phyloP scores from a whole-genome alignment of 2,888 invertebrate genomes.

The Cloeon dipterum region DNA sequence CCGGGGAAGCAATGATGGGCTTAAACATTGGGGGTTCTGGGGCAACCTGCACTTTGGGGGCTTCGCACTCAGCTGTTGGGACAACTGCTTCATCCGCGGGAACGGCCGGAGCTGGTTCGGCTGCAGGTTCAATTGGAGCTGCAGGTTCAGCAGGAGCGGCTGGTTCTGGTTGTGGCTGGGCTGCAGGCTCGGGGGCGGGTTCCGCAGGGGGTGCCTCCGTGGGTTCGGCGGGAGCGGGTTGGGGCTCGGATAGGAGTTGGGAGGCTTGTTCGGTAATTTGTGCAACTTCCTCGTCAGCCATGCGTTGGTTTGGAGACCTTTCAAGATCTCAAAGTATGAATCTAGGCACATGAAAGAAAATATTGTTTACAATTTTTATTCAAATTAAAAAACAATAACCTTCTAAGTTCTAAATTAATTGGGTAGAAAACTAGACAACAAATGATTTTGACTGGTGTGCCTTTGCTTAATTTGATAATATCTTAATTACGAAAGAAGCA shows the following conservation, averaged over 20 bases:
- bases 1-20: not conserved
- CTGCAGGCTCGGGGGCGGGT: not conserved
- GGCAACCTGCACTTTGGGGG: not conserved
- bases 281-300: not conserved
- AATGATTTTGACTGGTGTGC: too few species aligned
- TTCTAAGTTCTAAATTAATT: too few species aligned
- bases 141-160: not conserved
- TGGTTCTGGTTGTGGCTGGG: not conserved
- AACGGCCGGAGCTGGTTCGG: not conserved
- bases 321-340: too few species aligned
- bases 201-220: too few species aligned
- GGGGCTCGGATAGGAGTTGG: not conserved
- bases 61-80: not conserved
- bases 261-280: not conserved
- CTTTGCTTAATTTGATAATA: too few species aligned
- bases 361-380: too few species aligned
- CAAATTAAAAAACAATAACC: too few species aligned
- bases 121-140: not conserved
- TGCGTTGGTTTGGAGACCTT: not conserved
- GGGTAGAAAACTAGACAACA: too few species aligned
- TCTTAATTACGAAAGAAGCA: too few species aligned
- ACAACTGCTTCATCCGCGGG: not conserved
- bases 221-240: not conserved
- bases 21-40: not conserved
- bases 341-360: too few species aligned